These are phyloP conservation scores for Troides oblongomaculatus DNA, from an alignment of 2,888 invertebrate genomes.

Conservation along the genomic window DNA sequence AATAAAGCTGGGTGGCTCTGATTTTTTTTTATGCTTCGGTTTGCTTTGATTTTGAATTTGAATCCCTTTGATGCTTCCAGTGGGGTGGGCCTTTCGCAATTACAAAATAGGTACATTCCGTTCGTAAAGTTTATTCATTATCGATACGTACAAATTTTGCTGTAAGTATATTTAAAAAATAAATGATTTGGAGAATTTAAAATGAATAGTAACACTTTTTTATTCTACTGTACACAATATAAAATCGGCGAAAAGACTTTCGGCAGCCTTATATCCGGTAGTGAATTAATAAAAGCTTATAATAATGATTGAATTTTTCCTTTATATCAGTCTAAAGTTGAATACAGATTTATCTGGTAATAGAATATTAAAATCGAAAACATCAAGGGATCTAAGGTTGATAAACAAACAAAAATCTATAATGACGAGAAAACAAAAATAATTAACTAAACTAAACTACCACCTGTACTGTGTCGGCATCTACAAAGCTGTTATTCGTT, in stretches of 20 bases:
- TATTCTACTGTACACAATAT: too few relatives aligned
- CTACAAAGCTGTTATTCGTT: constrained; percentile 52
- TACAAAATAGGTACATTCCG: neutral
- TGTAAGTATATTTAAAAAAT: neutral
- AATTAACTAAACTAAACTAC: neutral
- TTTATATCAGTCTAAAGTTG: neutral
- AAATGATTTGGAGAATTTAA: neutral
- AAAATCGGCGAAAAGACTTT: too few relatives aligned
- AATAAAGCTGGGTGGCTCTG: constrained; percentile 68
- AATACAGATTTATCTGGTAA: too few relatives aligned
- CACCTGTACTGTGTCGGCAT: constrained; percentile 54
- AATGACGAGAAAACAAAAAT: neutral
- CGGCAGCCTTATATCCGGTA: too few relatives aligned
- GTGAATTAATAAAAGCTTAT: too few relatives aligned
- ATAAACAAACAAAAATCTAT: neutral
- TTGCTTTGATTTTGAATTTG: constrained; percentile 36
- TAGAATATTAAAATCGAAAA: neutral
- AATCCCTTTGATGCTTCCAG: constrained; percentile 38
- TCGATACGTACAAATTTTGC: neutral
- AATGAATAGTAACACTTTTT: neutral
- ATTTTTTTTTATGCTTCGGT: constrained; percentile 35
- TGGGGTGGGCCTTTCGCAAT: constrained; percentile 14
- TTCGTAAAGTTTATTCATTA: neutral
- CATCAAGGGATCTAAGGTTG: neutral
- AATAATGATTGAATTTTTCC: neutral